These are phyloP conservation scores for Porites lutea DNA, from an alignment of 64 coral and sea anemone species.

Conservation along the genomic window DNA sequence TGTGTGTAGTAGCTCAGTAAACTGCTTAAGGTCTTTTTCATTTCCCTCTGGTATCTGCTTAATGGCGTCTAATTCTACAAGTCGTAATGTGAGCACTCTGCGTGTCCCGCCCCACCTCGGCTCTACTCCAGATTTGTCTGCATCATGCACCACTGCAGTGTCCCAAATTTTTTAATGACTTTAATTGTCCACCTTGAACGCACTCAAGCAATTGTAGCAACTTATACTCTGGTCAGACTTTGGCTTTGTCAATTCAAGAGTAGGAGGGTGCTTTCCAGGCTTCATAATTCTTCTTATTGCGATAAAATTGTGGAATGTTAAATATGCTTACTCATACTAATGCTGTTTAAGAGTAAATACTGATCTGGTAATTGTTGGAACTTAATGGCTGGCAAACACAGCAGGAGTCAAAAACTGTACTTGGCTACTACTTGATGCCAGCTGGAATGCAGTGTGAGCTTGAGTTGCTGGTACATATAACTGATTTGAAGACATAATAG, in stretches of 20 bases:
- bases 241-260: slow-evolving; percentile 58
- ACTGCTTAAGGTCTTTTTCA: slow-evolving; percentile 60
- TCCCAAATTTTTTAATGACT: slow-evolving; percentile 54
- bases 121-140: slow-evolving; percentile 30
- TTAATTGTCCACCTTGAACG: slow-evolving; percentile 55
- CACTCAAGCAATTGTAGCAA: slow-evolving; percentile 59
- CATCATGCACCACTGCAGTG: slow-evolving; percentile 46
- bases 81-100: slow-evolving; percentile 5
- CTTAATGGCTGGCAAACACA: not conserved
- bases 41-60: slow-evolving; percentile 47
- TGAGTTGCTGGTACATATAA: too few species aligned
- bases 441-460: not conserved
- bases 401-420: not conserved
- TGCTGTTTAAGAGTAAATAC: not conserved
- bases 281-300: slow-evolving; percentile 46
- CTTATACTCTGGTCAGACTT: slow-evolving; percentile 66
- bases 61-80: too few species aligned
- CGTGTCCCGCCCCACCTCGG: slow-evolving; percentile 63
- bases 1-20: slow-evolving; percentile 62
- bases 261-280: slow-evolving; percentile 69
- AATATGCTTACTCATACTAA: not conserved
- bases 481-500: too few species aligned
- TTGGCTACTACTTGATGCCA: not conserved
- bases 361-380: not conserved
- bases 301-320: not conserved